Evolutionary conservation across 2,797 vertebrate species (phyloP), one percentile per base, ranked within the genome.

Genomic region (Urocyon cinereoargenteus): DNA sequence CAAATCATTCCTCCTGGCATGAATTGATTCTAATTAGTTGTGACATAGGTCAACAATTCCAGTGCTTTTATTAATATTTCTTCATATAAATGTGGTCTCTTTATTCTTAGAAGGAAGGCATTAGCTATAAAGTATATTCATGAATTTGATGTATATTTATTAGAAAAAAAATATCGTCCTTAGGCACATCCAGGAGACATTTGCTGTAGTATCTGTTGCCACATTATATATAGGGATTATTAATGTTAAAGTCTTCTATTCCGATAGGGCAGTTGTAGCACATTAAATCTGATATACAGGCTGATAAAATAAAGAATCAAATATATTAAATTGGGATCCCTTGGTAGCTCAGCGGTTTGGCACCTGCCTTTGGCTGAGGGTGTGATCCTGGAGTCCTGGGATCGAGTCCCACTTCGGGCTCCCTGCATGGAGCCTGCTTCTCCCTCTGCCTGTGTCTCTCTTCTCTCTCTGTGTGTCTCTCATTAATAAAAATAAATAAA

Each of bases 121-220:
- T 66, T 88, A 92, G 0, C 9, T 86, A n/a, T 88, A 96, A 97
- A 96, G 79, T 66, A 57, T 31, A 77, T 49, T 77, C 51, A n/a
- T 83, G 18, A 49, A 55, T 53, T 75, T 36, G 18, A 86, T 24
- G 7, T 13, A 40, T 31, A 16, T 94, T 92, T 86, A 77, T 86
- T 21, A 45, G 12, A 19, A 73, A 93, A 75, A 90, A 26, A 21
- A 28, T 31, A 51, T 91, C 6, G 75, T 91, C 93, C 36, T 8
- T 86, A 91, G 53, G 13, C 11, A 87, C 40, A 84, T 78, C 22
- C 4, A 73, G 2, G 53, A 34, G 11, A 81, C 1, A 6, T 1
- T 34, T 92, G 6, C 73, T 96, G 14, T 57, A 79, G 62, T 91
- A 82, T 66, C 49, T 49, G 3, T 51, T 53, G 68, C 9, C 49